Evolutionary conservation across 2,113 vertebrate species (phyloP), one percentile per base, ranked within the genome.

Genomic region (Oryzias javanicus): DNA sequence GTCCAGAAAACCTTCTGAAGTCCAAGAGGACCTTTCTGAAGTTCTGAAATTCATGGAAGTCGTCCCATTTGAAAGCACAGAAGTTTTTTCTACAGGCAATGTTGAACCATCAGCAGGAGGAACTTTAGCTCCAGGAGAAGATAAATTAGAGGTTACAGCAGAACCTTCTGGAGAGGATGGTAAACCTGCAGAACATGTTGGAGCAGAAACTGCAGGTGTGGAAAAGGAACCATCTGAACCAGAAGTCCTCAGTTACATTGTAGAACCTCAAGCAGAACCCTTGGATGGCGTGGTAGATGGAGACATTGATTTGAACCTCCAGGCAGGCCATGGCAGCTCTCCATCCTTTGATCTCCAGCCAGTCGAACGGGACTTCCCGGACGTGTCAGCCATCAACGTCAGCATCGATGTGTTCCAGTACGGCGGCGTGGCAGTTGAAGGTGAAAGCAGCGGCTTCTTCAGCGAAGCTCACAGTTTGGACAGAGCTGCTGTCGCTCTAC

Each of bases 371-470:
- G 46, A 54, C 3, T 57, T 60, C 10, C 57, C 78, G 0, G 69
- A 57, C 3, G 17, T 75, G 3, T 67, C 81, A 0, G 55, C 65
- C 41, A 76, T 86, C 2, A 76, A 83, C 4, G 67, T 90, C 15
- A 88, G 80, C 52, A 86, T 90, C 6, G 73, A 89, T 19, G 29
- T 88, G 16, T 72, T 88, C 47, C 83, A 84, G 47, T 87, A 85
- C 4, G 78, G 67, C 0, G 22, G 41, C 0, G 6, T 40, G 20
- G 64, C 14, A 0, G 16, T 46, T 1, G 84, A 88, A 24, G 76
- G 79, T 0, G 76, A 78, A 16, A 75, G 80, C 68, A 88, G 89
- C 3, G 83, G 87, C 12, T 85, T 89, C 67, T 78, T 68, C 16
- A 84, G 82, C 2, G 80, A 64, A 12, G 68, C 56, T n/a, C 83